Evolutionary conservation across 2,888 invertebrate genomes (phyloP).

Genomic region (Chloromyia formosa): DNA sequence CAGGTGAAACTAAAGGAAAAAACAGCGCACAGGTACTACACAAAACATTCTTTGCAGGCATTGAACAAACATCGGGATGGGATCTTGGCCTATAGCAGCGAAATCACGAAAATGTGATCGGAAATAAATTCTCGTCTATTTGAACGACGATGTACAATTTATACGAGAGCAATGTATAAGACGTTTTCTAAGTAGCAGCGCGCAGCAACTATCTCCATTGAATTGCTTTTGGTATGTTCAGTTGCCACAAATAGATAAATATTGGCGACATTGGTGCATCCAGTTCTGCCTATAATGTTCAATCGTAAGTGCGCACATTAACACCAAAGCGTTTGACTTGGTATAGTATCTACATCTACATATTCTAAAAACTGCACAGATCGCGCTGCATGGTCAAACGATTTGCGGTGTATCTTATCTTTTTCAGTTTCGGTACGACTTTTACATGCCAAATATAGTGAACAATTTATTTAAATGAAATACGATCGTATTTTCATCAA

Average conservation of each 20-base stretch:
- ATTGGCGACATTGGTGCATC: slow-evolving; percentile 27
- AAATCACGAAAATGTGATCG: slow-evolving; percentile 45
- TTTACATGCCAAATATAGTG: slow-evolving; percentile 42
- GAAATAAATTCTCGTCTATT: slow-evolving; percentile 44
- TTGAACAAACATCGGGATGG: neutral
- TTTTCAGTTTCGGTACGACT: slow-evolving; percentile 37
- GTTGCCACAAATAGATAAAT: slow-evolving; percentile 7
- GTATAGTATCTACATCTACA: neutral
- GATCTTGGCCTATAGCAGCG: slow-evolving; percentile 10
- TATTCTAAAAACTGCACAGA: neutral
- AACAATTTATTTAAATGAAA: slow-evolving; percentile 45
- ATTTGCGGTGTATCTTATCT: slow-evolving; percentile 23
- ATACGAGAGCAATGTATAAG: slow-evolving; percentile 29
- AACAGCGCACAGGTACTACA: neutral
- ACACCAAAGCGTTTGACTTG: slow-evolving; percentile 3
- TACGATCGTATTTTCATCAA: slow-evolving; percentile 44
- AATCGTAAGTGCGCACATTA: slow-evolving; percentile 14
- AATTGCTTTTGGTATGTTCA: slow-evolving; percentile 6
- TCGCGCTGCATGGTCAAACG: neutral
- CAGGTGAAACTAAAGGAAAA: slow-evolving; percentile 2
- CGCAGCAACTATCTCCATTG: neutral
- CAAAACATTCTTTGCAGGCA: slow-evolving; percentile 8
- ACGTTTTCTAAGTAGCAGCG: slow-evolving; percentile 19
- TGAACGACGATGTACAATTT: slow-evolving; percentile 34
- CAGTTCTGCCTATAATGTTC: neutral